phyloP scores from a whole-genome alignment of 2,113 vertebrate species.

The Trochalopteron elliotii region DNA sequence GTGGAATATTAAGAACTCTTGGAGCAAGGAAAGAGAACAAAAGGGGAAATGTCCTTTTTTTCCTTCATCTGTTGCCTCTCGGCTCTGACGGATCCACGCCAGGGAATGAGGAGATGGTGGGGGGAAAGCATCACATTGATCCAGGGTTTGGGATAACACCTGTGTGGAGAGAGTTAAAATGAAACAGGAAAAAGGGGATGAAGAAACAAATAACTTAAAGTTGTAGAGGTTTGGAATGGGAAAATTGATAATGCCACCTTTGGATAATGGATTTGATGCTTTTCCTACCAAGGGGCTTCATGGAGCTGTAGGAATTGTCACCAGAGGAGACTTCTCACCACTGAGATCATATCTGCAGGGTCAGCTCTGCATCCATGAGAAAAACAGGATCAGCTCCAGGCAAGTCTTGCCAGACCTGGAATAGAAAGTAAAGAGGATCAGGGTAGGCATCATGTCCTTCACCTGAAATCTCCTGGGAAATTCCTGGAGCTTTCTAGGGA shows the following conservation, averaged over 20 bases:
- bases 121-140: accelerated
- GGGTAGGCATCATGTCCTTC: accelerated
- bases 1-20: conserved; percentile 9
- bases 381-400: neutral
- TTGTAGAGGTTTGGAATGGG: neutral
- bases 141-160: neutral
- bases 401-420: accelerated
- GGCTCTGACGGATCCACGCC: neutral
- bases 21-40: neutral
- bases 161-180: neutral
- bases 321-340: neutral
- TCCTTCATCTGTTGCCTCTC: neutral
- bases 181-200: neutral
- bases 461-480: neutral
- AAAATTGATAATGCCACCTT: accelerated
- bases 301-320: neutral
- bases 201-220: neutral
- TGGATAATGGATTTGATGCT: neutral
- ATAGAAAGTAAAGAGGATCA: accelerated
- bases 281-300: neutral
- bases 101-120: no score
- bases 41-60: neutral
- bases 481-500: neutral
- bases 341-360: neutral
- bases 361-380: neutral